Conservation (phyloP, 2,888 invertebrate genomes). For the Eupithecia exiguata region DNA sequence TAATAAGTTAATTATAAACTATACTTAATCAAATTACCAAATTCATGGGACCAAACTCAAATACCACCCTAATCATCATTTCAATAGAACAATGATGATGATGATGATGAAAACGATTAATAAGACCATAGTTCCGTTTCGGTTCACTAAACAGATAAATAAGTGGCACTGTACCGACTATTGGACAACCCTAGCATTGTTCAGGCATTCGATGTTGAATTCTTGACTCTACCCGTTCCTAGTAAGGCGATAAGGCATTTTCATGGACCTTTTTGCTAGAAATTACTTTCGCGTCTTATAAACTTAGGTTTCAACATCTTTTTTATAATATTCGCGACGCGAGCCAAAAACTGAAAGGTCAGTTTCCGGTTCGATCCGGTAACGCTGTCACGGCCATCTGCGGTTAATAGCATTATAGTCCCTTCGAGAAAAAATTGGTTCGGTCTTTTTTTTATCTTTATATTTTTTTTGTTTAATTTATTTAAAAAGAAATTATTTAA, state of each 20-base stretch:
- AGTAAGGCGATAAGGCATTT: slow-evolving; percentile 20
- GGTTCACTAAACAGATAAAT: neutral
- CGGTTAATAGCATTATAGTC: too few relatives aligned
- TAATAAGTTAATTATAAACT: too few relatives aligned
- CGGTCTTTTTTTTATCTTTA: too few relatives aligned
- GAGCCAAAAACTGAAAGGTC: too few relatives aligned
- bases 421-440: too few relatives aligned
- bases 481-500: too few relatives aligned
- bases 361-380: too few relatives aligned
- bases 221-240: slow-evolving; percentile 12
- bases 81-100: neutral
- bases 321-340: too few relatives aligned
- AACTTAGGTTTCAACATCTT: neutral
- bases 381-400: too few relatives aligned
- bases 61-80: neutral
- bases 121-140: neutral
- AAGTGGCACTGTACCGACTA: neutral
- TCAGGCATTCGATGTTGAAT: slow-evolving; percentile 30
- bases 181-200: slow-evolving; percentile 38
- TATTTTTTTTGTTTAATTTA: too few relatives aligned
- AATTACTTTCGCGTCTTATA: slow-evolving; percentile 4
- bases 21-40: neutral
- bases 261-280: slow-evolving; percentile 19
- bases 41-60: neutral
- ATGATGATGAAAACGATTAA: neutral